phyloP scores from a whole-genome alignment of 2,888 invertebrate genomes.

The Noctuana brunneofusca region DNA sequence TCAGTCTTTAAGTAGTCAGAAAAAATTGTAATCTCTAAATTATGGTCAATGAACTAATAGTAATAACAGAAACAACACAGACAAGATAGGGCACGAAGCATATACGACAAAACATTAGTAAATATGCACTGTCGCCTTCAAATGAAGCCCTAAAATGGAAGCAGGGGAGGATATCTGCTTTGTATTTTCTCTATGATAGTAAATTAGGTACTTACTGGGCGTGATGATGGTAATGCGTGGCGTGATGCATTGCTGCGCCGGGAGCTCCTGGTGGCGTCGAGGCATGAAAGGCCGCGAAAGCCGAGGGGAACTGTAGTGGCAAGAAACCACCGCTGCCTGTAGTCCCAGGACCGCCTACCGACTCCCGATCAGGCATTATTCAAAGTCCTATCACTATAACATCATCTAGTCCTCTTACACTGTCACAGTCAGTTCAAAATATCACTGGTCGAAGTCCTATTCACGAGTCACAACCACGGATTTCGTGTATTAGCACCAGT shows the following conservation, averaged over 20 bases:
- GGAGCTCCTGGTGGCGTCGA: constrained; percentile 83
- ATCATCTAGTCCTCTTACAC: constrained; percentile 51
- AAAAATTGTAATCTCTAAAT: too few species aligned
- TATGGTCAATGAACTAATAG: too few species aligned
- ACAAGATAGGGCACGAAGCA: too few species aligned
- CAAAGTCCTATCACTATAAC: constrained; percentile 60
- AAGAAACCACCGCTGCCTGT: constrained; percentile 82
- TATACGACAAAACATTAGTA: too few species aligned
- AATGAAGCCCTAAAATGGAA: too few species aligned
- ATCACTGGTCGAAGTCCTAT: constrained; percentile 37
- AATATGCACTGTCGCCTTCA: too few species aligned
- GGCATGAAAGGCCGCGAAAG: constrained; percentile 84
- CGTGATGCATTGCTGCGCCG: constrained; percentile 83
- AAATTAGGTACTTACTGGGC: constrained; percentile 68
- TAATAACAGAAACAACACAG: too few species aligned
- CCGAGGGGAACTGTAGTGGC: constrained; percentile 82
- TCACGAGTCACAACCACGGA: constrained; percentile 37
- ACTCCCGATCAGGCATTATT: constrained; percentile 82
- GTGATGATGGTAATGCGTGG: constrained; percentile 78
- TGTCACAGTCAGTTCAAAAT: constrained; percentile 39
- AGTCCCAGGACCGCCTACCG: constrained; percentile 80
- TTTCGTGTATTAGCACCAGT: constrained; percentile 37
- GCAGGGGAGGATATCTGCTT: too few species aligned
- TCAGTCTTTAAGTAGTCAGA: not conserved
- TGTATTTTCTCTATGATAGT: not conserved